These are phyloP conservation scores for Philopedon plagiatum DNA, from an alignment of 2,888 invertebrate species.

Conservation along the genomic window DNA sequence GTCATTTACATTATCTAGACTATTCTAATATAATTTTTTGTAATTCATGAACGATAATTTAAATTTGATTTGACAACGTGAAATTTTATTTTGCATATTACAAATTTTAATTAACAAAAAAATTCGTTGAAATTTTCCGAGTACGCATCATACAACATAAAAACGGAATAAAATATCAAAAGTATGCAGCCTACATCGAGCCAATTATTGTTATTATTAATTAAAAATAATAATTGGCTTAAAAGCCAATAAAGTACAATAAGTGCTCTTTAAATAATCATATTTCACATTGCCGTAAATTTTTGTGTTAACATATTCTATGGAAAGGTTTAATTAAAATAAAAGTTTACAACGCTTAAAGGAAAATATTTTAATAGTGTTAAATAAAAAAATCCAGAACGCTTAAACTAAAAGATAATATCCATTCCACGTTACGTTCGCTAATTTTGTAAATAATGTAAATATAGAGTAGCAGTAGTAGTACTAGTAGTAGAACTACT, in stretches of 20 bases:
- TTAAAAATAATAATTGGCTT: conserved; percentile 58
- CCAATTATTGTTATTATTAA: conserved; percentile 58
- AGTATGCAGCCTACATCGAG: conserved; percentile 30
- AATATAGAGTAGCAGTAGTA: too few species aligned
- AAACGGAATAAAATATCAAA: conserved; percentile 49
- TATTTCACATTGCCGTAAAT: conserved; percentile 31
- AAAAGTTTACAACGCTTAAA: too few species aligned
- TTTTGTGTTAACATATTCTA: conserved; percentile 12
- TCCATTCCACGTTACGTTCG: too few species aligned
- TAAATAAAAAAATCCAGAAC: too few species aligned
- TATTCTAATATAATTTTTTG: too few species aligned
- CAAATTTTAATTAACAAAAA: conserved; percentile 8
- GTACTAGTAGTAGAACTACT: too few species aligned
- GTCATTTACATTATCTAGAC: too few species aligned
- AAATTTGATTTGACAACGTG: conserved; percentile 4
- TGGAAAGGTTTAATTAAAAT: conserved; percentile 27
- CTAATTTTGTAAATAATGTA: too few species aligned
- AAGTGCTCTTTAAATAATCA: conserved; percentile 44
- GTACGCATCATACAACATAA: conserved; percentile 16
- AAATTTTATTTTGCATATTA: not conserved
- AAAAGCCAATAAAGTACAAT: conserved; percentile 53
- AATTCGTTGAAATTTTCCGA: not conserved
- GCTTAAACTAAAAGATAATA: too few species aligned
- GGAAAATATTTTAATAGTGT: not conserved
- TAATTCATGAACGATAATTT: not conserved